Base-by-base conservation (phyloP, 2,888 invertebrate species). In the Halocaridina rubra region DNA sequence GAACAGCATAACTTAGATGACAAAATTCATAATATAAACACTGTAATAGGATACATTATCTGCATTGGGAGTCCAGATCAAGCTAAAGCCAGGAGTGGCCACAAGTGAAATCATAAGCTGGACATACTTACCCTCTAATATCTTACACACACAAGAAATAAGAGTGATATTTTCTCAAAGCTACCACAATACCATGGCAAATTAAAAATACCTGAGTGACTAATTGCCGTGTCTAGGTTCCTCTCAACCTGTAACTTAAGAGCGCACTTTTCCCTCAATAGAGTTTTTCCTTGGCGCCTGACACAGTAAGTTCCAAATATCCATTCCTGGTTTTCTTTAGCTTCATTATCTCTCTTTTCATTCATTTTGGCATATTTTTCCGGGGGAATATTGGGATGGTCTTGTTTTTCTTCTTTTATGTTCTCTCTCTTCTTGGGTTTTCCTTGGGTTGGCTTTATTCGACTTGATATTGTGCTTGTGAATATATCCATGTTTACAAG, bases 201-300 rank as follows among this genome's bases (percentile, higher is more conserved):
- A n/a, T n/a, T n/a, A n/a, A n/a, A 79, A 32, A 39, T 77, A 89
- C 89, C 91, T 29, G 89, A 89, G 88, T 92, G 92, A 64, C 92
- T 91, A 61, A 92, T 88, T 81, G 91, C 93, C 1, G 93, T 93
- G 89, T 95, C 94, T 86, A 97, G 92, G 92, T 98, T 97, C 80
- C 95, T 93, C 90, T 97, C 96, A 10, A 97, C 93, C 90, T 94
- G 94, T 80, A 98, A 92, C 88, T 94, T 93, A 87, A 98, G 92
- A 88, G 94, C 94, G 89, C 97, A 96, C 89, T 95, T 96, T 90
- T 97, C 95, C 64, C 95, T 95, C 81, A 98, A 93, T 88, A 97
- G 92, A 27, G 95, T 94, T 27, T 94, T 93, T 1, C 95, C 95
- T 10, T 91, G 91, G 85, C 93, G 93, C 64, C 91, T 90, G 0